phyloP scores from a whole-genome alignment of 2,888 invertebrate species.

The Lacanobia oleracea region DNA sequence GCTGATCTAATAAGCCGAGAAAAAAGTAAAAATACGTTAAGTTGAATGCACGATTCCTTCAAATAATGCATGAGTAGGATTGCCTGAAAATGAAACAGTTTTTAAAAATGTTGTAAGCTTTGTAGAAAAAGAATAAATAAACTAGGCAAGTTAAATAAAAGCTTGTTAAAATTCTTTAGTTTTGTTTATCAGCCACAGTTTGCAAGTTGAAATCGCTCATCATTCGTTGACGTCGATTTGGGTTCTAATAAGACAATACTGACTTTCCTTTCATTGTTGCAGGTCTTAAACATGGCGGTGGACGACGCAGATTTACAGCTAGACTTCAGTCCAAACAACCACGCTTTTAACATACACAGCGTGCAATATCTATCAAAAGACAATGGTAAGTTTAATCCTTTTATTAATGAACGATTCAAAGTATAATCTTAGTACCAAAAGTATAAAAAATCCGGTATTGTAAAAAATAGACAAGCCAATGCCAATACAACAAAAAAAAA shows the following conservation, averaged over 20 bases:
- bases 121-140: background rate
- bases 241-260: background rate
- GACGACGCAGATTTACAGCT: conserved; percentile 96
- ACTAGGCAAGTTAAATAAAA: background rate
- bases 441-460: too few species aligned
- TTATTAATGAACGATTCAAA: background rate
- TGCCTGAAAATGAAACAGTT: background rate
- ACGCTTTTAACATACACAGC: conserved; percentile 96
- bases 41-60: background rate
- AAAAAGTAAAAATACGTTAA: too few species aligned
- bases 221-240: background rate
- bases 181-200: background rate
- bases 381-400: conserved; percentile 89
- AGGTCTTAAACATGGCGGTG: conserved; percentile 97
- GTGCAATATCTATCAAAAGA: conserved; percentile 97
- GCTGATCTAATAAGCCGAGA: too few species aligned
- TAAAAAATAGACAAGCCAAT: too few species aligned
- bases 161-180: background rate
- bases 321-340: conserved; percentile 95
- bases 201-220: background rate
- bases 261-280: conserved; percentile 36
- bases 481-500: too few species aligned
- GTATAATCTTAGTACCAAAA: too few species aligned
- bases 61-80: background rate
- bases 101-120: background rate